These are phyloP conservation scores for Cheracebus regulus DNA, from an alignment of 2,797 vertebrate genomes.

Conservation along the genomic window DNA sequence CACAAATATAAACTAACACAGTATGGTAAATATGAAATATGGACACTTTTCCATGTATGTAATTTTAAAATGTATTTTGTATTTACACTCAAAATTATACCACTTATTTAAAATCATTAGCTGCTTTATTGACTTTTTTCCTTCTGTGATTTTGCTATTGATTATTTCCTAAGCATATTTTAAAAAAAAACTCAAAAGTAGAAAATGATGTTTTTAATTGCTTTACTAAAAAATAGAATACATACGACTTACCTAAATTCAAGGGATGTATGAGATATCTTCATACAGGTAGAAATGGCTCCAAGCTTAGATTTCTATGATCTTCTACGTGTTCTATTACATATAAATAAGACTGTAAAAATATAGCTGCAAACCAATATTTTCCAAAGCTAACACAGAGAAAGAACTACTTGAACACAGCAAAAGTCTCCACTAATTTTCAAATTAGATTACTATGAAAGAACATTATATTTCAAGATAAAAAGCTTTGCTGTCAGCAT, in stretches of 20 bases:
- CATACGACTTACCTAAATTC: not conserved
- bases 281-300: not conserved
- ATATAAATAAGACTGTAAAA: not conserved
- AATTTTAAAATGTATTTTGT: slow-evolving; percentile 33
- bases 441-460: not conserved
- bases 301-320: not conserved
- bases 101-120: not conserved
- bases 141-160: not conserved
- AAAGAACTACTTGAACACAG: not conserved
- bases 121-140: not conserved
- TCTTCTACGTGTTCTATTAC: not conserved
- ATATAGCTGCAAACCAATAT: not conserved
- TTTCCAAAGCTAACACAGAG: not conserved
- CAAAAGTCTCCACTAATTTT: not conserved
- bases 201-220: not conserved
- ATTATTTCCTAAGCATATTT: not conserved
- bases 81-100: not conserved
- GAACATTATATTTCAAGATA: slow-evolving; percentile 23
- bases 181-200: slow-evolving; percentile 18
- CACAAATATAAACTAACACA: slow-evolving; percentile 18
- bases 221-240: not conserved
- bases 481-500: not conserved
- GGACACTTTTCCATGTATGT: not conserved
- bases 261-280: not conserved
- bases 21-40: not conserved